Evolutionary conservation across 1,140 invertebrate genomes (phyloP).

Genomic region (Diorhabda elongata): DNA sequence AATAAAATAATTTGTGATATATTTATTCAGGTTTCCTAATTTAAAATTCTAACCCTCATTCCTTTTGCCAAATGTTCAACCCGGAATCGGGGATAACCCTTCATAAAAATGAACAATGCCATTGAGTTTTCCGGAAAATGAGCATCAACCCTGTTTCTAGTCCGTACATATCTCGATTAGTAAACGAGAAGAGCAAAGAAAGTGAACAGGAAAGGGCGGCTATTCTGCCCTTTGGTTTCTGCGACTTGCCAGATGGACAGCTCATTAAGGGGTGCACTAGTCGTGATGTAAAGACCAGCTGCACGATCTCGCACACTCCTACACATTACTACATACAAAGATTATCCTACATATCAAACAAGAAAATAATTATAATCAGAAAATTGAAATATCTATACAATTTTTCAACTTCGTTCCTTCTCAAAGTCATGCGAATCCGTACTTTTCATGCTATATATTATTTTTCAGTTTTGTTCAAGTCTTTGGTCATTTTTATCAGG

Average conservation of each 20-base stretch:
- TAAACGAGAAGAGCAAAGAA: constrained; percentile 8
- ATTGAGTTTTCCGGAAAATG: constrained; percentile 9
- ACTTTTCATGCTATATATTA: background rate
- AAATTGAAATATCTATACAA: too few species aligned
- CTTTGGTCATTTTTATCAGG: background rate
- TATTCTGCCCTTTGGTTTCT: constrained; percentile 33
- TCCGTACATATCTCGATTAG: constrained; percentile 9
- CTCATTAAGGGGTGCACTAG: constrained; percentile 27
- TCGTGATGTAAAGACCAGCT: constrained; percentile 38
- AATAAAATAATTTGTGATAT: too few species aligned
- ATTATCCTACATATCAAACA: background rate
- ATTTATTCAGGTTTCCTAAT: too few species aligned
- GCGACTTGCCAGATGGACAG: constrained; percentile 38
- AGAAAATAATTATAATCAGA: too few species aligned
- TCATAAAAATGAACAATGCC: constrained; percentile 1
- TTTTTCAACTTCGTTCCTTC: too few species aligned
- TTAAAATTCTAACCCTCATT: too few species aligned
- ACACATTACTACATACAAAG: background rate
- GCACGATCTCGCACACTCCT: constrained; percentile 29
- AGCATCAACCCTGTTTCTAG: background rate
- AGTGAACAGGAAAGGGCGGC: constrained; percentile 21
- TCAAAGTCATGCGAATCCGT: too few species aligned
- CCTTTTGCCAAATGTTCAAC: too few species aligned
- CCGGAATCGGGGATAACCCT: constrained; percentile 11
- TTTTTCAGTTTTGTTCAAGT: background rate